Evolutionary conservation across 2,797 vertebrate genomes (phyloP), one percentile per base, ranked within the genome.

Genomic region (Eleutherodactylus coqui): DNA sequence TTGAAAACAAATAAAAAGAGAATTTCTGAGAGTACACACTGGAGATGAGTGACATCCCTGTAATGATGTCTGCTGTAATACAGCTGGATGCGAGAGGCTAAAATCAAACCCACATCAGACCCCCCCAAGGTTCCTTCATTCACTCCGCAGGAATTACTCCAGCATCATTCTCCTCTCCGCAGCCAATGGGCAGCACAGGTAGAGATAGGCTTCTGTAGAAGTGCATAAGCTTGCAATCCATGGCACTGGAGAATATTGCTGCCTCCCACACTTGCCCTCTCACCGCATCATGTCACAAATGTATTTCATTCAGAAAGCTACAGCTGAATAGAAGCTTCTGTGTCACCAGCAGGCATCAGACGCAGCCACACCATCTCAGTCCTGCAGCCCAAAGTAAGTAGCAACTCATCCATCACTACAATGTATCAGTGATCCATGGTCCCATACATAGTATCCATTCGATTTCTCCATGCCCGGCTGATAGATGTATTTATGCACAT

Each of bases 251-350:
- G 34, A 55, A 43, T 11, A 38, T 21, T 17, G 49, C 47, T 41
- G 34, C 67, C 80, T 58, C 80, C 80, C 80, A 55, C 80, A n/a
- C 41, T 11, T 38, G 32, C 67, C 67, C 47, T 29, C 32, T 72
- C 80, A 38, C 79, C 32, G 43, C 32, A 38, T 43, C 80, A 55
- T 41, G 36, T 41, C 72, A 24, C 43, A 67, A 16, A 43, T n/a
- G 16, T 49, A 24, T 58, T 73, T 72, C 8, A 70, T 53, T 70
- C 60, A 34, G 60, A 47, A 32, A 45, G 78, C 79, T 47, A 80
- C 78, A 53, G 45, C 64, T 70, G 62, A 70, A 36, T 2, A 51
- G 45, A 34, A 6, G 16, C 51, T 49, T 53, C 34, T 53, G 10
- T 21, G n/a, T 32, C 10, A 24, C 19, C 69, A 24, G 24, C 38